Conservation (phyloP, 1,140 invertebrate genomes). For the Himalopsyche phryganea region DNA sequence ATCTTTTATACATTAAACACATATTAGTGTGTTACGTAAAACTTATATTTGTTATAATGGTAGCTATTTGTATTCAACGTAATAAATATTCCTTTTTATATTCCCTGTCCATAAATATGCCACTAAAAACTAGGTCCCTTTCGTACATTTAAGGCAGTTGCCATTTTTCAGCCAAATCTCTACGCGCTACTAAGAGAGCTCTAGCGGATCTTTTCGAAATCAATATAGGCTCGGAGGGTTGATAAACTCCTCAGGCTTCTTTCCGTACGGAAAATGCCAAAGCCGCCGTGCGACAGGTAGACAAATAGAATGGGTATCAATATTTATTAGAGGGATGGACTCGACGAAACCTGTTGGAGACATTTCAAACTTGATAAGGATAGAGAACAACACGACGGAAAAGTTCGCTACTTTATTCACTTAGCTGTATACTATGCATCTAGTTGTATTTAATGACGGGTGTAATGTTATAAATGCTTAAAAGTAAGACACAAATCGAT, state of each 20-base stretch:
- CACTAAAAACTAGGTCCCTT: background rate
- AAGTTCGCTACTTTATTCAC: no score
- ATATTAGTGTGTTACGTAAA: no score
- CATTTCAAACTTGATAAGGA: slow-evolving; percentile 25
- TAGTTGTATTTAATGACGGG: no score
- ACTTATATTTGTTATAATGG: no score
- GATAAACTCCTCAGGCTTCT: slow-evolving; percentile 20
- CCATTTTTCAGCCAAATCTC: slow-evolving; percentile 26
- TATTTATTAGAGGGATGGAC: slow-evolving; percentile 34
- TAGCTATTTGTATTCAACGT: no score
- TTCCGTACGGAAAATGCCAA: slow-evolving; percentile 1
- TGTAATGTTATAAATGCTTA: no score
- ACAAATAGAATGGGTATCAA: slow-evolving; percentile 36
- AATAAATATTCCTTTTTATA: background rate
- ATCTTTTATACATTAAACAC: no score
- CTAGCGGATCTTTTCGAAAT: slow-evolving; percentile 32
- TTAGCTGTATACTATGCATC: no score
- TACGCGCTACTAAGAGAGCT: slow-evolving; percentile 16
- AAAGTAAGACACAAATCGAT: no score
- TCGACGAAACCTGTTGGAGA: slow-evolving; percentile 4
- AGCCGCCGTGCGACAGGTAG: slow-evolving; percentile 31
- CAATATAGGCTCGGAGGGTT: slow-evolving; percentile 32
- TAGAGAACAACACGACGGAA: slow-evolving; percentile 3
- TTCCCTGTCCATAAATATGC: background rate
- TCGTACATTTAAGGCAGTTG: slow-evolving; percentile 3